These are phyloP conservation scores for Scatophagus argus DNA, from an alignment of 2,113 vertebrate genomes.

Conservation along the genomic window DNA sequence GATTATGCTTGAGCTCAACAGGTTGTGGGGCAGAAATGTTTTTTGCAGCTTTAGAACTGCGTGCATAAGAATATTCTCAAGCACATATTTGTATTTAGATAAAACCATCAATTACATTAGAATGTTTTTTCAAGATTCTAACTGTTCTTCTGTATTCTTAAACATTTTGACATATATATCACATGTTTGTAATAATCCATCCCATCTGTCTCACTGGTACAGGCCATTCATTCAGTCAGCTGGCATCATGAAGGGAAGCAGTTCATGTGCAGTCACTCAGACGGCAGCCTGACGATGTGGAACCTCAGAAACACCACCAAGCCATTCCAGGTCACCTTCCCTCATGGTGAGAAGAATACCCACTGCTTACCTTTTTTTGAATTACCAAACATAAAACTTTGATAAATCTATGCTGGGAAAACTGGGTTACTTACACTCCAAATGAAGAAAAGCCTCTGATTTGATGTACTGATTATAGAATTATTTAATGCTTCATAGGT, in stretches of 20 bases:
- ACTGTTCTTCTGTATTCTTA: too few relatives aligned
- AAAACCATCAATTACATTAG: neutral
- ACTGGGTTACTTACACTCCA: neutral
- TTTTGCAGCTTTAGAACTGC: neutral
- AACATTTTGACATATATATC: neutral
- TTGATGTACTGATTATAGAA: neutral
- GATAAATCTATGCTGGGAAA: neutral
- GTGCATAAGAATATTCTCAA: neutral
- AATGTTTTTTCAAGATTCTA: too few relatives aligned
- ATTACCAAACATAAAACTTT: neutral
- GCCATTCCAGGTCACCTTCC: slow-evolving; percentile 95
- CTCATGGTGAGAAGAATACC: slow-evolving; percentile 90
- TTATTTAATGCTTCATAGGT: neutral
- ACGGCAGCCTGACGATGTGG: slow-evolving; percentile 97
- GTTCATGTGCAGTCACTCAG: slow-evolving; percentile 99
- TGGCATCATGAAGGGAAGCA: slow-evolving; percentile 99
- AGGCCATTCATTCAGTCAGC: slow-evolving; percentile 98
- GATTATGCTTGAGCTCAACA: neutral
- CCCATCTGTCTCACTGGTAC: slow-evolving; percentile 25
- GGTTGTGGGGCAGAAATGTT: neutral
- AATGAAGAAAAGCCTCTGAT: neutral
- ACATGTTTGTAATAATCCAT: neutral
- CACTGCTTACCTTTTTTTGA: neutral
- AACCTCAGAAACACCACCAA: slow-evolving; percentile 94
- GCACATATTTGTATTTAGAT: neutral